Percentiles rank a stretch among this genome's conserved stretches.
Evolutionary conservation across 2,113 vertebrate species (phyloP).

Genomic region (Ophthalmolycus amberensis): DNA sequence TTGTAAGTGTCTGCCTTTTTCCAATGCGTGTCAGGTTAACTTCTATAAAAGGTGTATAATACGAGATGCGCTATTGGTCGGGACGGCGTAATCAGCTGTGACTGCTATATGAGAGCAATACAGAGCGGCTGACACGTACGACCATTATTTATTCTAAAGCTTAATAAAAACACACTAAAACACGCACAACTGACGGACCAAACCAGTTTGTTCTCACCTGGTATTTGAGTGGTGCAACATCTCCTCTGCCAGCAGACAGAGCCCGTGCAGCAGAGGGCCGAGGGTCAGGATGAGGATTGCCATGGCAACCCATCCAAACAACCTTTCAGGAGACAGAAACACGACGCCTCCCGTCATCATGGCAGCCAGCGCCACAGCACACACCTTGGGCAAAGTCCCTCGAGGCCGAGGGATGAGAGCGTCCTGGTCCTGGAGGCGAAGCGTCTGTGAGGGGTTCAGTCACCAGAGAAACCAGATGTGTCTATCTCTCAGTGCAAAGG

Average conservation of each 20-base stretch:
- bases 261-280: slow-evolving; percentile 58
- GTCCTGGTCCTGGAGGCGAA: slow-evolving; percentile 28
- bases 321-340: slow-evolving; percentile 16
- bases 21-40: too few species aligned
- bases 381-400: slow-evolving; percentile 48
- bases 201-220: slow-evolving; percentile 62
- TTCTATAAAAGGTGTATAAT: too few species aligned
- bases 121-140: too few species aligned
- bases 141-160: background rate
- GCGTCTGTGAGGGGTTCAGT: slow-evolving; percentile 52
- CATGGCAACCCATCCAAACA: slow-evolving; percentile 40
- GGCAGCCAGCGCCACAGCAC: slow-evolving; percentile 16
- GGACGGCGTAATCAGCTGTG: too few species aligned
- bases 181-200: background rate
- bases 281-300: slow-evolving; percentile 50
- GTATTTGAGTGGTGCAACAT: slow-evolving; percentile 65
- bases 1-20: too few species aligned
- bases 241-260: slow-evolving; percentile 75
- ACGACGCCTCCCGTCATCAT: background rate
- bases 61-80: too few species aligned
- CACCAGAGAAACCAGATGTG: background rate
- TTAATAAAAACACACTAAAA: background rate
- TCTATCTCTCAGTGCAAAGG: background rate
- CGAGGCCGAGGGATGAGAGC: slow-evolving; percentile 64
- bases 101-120: too few species aligned